Evolutionary conservation across 2,888 invertebrate species (phyloP).

Genomic region (Amphipyra berbera): DNA sequence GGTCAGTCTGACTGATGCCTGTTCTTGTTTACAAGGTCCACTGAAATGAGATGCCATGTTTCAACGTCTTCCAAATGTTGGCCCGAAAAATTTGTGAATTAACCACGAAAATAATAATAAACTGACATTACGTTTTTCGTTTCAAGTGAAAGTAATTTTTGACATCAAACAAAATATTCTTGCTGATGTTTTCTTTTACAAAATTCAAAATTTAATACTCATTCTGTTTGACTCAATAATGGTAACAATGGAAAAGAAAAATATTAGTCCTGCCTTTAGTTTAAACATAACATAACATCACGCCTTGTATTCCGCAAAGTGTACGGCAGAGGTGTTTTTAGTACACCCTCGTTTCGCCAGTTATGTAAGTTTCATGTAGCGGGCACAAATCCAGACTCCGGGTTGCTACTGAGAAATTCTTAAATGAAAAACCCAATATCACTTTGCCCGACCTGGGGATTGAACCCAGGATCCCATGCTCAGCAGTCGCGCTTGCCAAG

Average conservation of each 20-base stretch:
- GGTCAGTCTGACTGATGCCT: constrained; percentile 73
- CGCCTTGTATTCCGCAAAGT: too few species aligned
- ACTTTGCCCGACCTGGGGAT: too few species aligned
- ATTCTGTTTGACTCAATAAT: background rate
- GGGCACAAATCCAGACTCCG: too few species aligned
- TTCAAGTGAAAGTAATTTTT: constrained; percentile 9
- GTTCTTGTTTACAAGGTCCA: constrained; percentile 70
- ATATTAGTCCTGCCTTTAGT: constrained; percentile 4
- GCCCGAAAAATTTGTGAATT: constrained; percentile 24
- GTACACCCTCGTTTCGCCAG: too few species aligned
- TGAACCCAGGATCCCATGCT: too few species aligned
- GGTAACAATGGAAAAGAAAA: constrained; percentile 12
- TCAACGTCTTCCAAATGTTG: constrained; percentile 48
- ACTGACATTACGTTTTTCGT: background rate
- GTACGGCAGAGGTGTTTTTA: too few species aligned
- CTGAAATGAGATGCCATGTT: constrained; percentile 49
- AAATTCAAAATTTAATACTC: constrained; percentile 8
- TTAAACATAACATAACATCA: too few species aligned
- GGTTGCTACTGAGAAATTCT: too few species aligned
- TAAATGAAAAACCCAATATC: too few species aligned
- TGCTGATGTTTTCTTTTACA: constrained; percentile 12
- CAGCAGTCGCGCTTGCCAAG: too few species aligned
- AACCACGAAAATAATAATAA: constrained; percentile 20
- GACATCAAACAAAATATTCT: constrained; percentile 12
- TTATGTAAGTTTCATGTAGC: too few species aligned